Evolutionary conservation across 2,797 vertebrate species (phyloP).

Genomic region (Betta splendens): DNA sequence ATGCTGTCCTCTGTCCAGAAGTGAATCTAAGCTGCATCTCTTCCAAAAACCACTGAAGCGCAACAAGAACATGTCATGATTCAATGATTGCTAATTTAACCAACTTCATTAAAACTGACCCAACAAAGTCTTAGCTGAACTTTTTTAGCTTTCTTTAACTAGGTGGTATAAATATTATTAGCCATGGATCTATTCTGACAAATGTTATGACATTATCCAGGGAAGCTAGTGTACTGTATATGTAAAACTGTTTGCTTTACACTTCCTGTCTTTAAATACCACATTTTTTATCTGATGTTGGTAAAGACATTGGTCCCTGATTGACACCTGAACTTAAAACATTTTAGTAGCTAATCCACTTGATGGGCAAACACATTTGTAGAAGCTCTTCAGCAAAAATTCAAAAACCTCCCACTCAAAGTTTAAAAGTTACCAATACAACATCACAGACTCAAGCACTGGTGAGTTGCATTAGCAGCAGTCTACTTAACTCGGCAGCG

Average conservation of each 20-base stretch:
- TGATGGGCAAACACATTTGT: not conserved
- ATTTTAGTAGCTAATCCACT: slow-evolving; percentile 6
- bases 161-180: too few relatives aligned
- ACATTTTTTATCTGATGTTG: not conserved
- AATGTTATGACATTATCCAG: too few relatives aligned
- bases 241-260: too few relatives aligned
- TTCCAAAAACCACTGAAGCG: not conserved
- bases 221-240: too few relatives aligned
- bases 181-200: too few relatives aligned
- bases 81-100: not conserved
- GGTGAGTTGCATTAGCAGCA: slow-evolving; percentile 4
- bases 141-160: too few relatives aligned
- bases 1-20: not conserved
- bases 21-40: not conserved
- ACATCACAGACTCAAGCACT: slow-evolving; percentile 10
- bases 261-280: not conserved
- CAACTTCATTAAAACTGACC: not conserved
- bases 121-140: not conserved
- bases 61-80: not conserved
- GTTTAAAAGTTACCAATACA: slow-evolving; percentile 6
- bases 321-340: not conserved
- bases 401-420: slow-evolving; percentile 6
- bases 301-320: not conserved
- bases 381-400: slow-evolving; percentile 9
- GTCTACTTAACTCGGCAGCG: slow-evolving; percentile 4